Base-by-base conservation (phyloP, 2,797 vertebrate genomes). In the Mallotus villosus region DNA sequence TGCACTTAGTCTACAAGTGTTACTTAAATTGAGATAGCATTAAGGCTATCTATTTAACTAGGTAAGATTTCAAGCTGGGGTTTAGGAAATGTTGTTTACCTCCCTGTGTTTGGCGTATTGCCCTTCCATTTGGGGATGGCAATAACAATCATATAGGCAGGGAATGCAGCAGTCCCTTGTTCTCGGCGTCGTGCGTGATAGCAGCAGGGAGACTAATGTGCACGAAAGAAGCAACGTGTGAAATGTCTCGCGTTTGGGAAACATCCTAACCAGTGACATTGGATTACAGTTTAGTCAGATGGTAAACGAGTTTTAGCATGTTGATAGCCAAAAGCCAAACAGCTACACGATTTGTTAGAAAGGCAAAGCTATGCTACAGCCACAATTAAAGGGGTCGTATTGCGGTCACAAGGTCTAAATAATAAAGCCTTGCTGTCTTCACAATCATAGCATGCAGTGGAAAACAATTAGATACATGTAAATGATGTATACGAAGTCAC, bases 291-390 rank as follows among this genome's bases (percentile, higher is more conserved):
- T 16, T 67, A 63, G 6, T 49, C 51, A 75, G 63, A 41, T 74
- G 71, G 64, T 29, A 25, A 37, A 70, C 68, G 24, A 70, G 67
- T 58, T 49, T 51, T 5, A 78, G 71, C 73, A 53, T 71, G 58
- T 32, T 67, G 61, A 17, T 5, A 71, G 11, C 12, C 53, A 19
- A 25, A 19, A 8, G 32, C 6, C 24, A 19, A 46, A 16, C 62
- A 21, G 19, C 59, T 32, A 29, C 16, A 58, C 0, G 9, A 19
- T 8, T 16, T 25, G 60, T 53, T 24, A 16, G 59, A 69, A 62
- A 62, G 27, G 16, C 17, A 59, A 37, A 67, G 79, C 76, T 80
- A 81, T 60, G 53, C 32, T 78, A 77, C 67, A 14, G 69, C 61
- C 67, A 12, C 66, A 24, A 60, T 60, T 32, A 57, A 32, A 21